Conservation (phyloP, 2,797 vertebrate species). For the Petrocephalus sullivani region DNA sequence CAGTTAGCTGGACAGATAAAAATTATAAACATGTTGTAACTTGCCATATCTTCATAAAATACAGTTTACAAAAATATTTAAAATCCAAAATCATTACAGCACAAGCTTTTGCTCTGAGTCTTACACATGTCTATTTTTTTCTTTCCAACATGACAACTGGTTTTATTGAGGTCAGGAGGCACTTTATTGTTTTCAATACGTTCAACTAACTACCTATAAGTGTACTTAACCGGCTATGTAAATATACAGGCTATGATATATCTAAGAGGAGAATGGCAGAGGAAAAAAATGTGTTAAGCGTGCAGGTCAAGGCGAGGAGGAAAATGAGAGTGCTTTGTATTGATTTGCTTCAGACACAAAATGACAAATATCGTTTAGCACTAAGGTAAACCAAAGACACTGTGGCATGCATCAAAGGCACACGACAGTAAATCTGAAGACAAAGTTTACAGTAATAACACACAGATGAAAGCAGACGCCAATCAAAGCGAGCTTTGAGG, state of each 20-base stretch:
- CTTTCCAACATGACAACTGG: not conserved
- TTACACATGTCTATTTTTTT: not conserved
- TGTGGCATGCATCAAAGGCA: conserved; percentile 46
- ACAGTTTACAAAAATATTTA: not conserved
- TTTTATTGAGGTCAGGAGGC: not conserved
- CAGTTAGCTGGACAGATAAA: not conserved
- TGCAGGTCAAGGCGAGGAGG: not conserved
- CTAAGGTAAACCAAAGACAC: conserved; percentile 32
- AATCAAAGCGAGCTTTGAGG: conserved; percentile 49
- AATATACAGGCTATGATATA: not conserved
- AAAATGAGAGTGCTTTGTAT: not conserved
- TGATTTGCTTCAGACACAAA: conserved; percentile 49
- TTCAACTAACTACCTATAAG: not conserved
- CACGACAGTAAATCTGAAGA: conserved; percentile 43
- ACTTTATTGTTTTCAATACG: not conserved
- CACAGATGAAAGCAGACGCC: conserved; percentile 40
- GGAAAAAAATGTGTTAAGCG: not conserved
- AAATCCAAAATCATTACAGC: not conserved
- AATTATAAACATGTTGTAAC: not conserved
- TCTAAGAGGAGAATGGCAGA: not conserved
- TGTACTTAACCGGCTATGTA: not conserved
- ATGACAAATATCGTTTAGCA: conserved; percentile 56
- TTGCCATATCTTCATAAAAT: not conserved
- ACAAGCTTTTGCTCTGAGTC: not conserved
- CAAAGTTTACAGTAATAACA: conserved; percentile 43